A percentile compares a stretch with the other conserved stretches of the same genome.
Conservation (phyloP, 2,888 invertebrate species). For the Endotricha flammealis region DNA sequence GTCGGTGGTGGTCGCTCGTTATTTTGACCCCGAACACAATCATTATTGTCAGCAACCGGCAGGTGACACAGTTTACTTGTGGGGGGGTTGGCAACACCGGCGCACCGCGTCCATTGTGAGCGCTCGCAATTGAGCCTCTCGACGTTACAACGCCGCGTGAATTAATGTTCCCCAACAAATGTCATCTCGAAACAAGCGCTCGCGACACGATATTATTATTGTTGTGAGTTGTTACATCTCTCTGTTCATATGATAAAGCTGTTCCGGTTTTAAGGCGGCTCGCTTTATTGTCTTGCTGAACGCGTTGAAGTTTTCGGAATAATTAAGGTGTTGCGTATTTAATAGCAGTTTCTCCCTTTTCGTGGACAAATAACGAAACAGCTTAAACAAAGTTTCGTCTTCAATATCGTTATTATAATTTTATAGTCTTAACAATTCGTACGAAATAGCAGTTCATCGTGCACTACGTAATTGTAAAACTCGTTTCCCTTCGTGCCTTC, state of each 20-base stretch:
- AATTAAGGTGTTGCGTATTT: conserved; percentile 36
- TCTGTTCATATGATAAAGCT: conserved; percentile 38
- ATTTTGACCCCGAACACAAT: conserved; percentile 16
- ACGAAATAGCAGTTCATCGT: no score
- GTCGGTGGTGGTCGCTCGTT: conserved; percentile 7
- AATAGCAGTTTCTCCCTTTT: conserved; percentile 26
- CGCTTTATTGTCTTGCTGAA: conserved; percentile 44
- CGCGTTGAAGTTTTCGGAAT: conserved; percentile 42
- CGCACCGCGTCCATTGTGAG: conserved; percentile 44
- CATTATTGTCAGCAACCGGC: conserved; percentile 14
- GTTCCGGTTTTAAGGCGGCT: conserved; percentile 39
- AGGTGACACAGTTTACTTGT: conserved; percentile 17
- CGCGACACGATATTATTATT: conserved; percentile 53
- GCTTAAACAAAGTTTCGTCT: no score
- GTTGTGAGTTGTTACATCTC: conserved; percentile 52
- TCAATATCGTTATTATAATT: no score
- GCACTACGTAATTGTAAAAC: conserved; percentile 9
- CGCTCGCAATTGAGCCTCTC: conserved; percentile 57
- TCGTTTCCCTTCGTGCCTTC: conserved; percentile 11
- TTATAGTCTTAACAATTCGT: no score
- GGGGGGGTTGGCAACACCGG: conserved; percentile 22
- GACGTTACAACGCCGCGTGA: conserved; percentile 45
- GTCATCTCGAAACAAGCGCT: conserved; percentile 51
- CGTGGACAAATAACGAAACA: conserved; percentile 15
- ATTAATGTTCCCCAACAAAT: conserved; percentile 57